These are phyloP conservation scores for Nomada flava DNA, from an alignment of 2,888 invertebrate species.

Conservation along the genomic window DNA sequence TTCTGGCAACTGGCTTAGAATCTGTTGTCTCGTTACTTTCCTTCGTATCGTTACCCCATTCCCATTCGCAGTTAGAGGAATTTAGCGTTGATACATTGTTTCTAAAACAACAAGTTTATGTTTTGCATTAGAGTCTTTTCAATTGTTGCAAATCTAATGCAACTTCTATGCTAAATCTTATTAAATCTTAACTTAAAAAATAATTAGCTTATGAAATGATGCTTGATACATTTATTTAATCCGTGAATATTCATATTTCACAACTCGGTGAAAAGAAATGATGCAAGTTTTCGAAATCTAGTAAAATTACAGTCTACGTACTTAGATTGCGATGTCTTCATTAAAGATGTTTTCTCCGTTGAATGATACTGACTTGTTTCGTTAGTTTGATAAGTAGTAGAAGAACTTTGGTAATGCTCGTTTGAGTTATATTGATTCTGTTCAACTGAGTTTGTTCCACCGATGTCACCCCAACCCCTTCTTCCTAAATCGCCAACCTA, in stretches of 20 bases:
- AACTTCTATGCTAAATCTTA: no score
- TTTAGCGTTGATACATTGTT: constrained; percentile 46
- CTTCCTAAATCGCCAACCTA: constrained; percentile 89
- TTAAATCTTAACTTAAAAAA: background rate
- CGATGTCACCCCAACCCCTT: constrained; percentile 88
- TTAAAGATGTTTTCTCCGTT: constrained; percentile 80
- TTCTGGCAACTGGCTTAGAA: constrained; percentile 62
- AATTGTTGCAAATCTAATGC: no score
- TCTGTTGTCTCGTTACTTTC: constrained; percentile 66
- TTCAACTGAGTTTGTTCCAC: constrained; percentile 85
- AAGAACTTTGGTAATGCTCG: constrained; percentile 80
- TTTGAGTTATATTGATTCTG: constrained; percentile 77
- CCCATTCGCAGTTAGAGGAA: constrained; percentile 71
- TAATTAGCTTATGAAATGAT: background rate
- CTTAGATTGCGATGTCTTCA: constrained; percentile 76
- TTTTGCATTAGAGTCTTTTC: background rate
- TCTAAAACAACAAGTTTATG: constrained; percentile 43
- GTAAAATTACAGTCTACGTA: constrained; percentile 54
- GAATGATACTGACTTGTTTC: constrained; percentile 72
- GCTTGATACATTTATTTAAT: background rate
- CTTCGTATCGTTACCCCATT: constrained; percentile 75
- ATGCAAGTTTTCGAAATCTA: background rate
- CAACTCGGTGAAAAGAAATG: no score
- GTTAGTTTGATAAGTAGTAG: constrained; percentile 76
- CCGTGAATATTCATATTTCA: background rate